Percentiles rank a stretch among this genome's conserved stretches.
Evolutionary conservation across 2,113 vertebrate genomes (phyloP).

Genomic region (Oryzias curvinotus): DNA sequence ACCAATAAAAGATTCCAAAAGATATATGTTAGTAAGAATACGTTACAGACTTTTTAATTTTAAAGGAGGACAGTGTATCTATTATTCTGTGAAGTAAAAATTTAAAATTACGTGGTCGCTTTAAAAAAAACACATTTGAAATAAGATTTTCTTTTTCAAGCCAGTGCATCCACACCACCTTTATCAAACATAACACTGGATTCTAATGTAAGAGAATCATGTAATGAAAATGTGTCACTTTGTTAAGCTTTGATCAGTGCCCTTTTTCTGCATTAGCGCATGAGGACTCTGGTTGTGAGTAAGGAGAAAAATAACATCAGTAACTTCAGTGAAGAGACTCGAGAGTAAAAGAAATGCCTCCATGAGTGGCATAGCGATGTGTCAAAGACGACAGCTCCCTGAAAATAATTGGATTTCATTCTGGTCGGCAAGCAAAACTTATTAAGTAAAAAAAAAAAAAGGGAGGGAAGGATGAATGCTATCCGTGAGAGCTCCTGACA

Average conservation of each 20-base stretch:
- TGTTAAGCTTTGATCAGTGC: conserved; percentile 25
- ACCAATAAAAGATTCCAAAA: too few species aligned
- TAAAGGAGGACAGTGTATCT: too few species aligned
- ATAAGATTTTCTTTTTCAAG: too few species aligned
- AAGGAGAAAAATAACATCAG: conserved; percentile 32
- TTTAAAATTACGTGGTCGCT: too few species aligned
- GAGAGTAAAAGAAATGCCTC: conserved; percentile 51
- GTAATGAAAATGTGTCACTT: conserved; percentile 3
- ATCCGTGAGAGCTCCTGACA: conserved; percentile 28
- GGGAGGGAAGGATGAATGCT: conserved; percentile 9
- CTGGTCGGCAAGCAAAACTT: conserved; percentile 24
- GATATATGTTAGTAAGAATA: too few species aligned
- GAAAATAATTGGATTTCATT: conserved; percentile 66
- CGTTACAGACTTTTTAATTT: too few species aligned
- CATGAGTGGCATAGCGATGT: conserved; percentile 47
- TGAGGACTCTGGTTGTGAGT: conserved; percentile 4
- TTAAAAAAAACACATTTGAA: too few species aligned
- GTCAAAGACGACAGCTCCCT: conserved; percentile 45
- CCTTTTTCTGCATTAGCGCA: neutral
- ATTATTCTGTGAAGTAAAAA: too few species aligned
- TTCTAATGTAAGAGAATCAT: too few species aligned
- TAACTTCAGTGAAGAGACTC: conserved; percentile 30
- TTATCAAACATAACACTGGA: too few species aligned
- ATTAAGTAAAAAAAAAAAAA: conserved; percentile 20
- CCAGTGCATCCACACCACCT: too few species aligned